A percentile compares a stretch with the other conserved stretches of the same genome.
These are phyloP conservation scores for Ectemnius continuus DNA, from an alignment of 2,888 invertebrate species.

Conservation along the genomic window DNA sequence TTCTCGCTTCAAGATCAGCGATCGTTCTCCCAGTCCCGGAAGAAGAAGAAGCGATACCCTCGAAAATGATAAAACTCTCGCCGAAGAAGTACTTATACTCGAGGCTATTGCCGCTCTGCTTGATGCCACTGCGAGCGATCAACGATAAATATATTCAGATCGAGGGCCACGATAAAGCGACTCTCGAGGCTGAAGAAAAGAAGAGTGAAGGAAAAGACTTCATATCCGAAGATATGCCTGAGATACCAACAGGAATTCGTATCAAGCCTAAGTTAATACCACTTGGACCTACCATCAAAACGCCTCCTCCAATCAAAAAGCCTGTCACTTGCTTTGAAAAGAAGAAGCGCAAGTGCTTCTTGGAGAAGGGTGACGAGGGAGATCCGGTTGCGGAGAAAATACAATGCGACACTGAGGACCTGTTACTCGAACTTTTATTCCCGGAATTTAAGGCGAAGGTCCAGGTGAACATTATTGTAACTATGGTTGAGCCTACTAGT, in stretches of 20 bases:
- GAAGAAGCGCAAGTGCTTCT: conserved; percentile 55
- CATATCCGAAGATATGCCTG: conserved; percentile 48
- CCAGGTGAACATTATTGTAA: conserved; percentile 32
- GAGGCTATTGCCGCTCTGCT: conserved; percentile 63
- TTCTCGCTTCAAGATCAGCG: conserved; percentile 3
- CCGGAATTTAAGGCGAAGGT: conserved; percentile 48
- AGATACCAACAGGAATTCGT: conserved; percentile 49
- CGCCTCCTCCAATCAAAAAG: conserved; percentile 59
- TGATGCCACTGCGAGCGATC: conserved; percentile 71
- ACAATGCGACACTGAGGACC: conserved; percentile 65
- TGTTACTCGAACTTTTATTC: conserved; percentile 70
- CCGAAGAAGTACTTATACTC: conserved; percentile 70
- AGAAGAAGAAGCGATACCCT: conserved; percentile 24
- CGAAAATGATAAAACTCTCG: conserved; percentile 71
- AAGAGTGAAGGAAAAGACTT: not conserved
- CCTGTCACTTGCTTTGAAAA: conserved; percentile 55
- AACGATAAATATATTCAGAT: conserved; percentile 65
- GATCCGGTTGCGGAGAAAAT: conserved; percentile 59
- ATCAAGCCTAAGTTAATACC: conserved; percentile 67
- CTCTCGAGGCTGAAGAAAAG: not conserved
- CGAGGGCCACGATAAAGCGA: not conserved
- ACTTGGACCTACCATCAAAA: conserved; percentile 71
- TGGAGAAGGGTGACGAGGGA: conserved; percentile 49
- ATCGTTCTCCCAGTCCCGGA: conserved; percentile 7
- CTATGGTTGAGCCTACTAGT: not conserved